A percentile compares a stretch with the other conserved stretches of the same genome.
Conservation (phyloP, 2,113 vertebrate species). For the Campylorhamphus procurvoides region DNA sequence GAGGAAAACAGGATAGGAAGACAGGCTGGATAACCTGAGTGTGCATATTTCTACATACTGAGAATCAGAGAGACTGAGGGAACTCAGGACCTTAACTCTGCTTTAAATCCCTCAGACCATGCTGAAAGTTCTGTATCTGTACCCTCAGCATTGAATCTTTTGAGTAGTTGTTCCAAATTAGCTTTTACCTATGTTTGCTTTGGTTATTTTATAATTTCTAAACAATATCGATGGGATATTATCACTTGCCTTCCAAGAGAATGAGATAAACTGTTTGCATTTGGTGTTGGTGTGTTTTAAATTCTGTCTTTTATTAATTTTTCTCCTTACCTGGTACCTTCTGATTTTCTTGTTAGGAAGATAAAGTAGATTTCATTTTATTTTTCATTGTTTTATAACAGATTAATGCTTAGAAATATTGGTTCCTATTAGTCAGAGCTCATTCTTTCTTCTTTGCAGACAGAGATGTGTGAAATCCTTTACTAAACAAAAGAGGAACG, state of each 20-base stretch:
- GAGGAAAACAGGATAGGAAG: too few relatives aligned
- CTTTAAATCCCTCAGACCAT: neutral
- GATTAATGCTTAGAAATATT: conserved; percentile 57
- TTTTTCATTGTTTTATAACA: conserved; percentile 35
- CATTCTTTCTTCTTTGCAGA: conserved; percentile 26
- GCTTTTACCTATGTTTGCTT: neutral
- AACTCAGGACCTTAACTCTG: neutral
- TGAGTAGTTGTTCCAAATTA: neutral
- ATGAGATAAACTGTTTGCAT: conserved; percentile 34
- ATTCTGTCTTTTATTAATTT: conserved; percentile 55
- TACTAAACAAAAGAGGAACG: conserved; percentile 61
- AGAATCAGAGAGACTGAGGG: neutral
- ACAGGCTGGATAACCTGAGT: neutral
- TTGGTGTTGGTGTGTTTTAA: conserved; percentile 34
- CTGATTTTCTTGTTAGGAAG: conserved; percentile 29
- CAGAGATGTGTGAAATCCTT: conserved; percentile 44
- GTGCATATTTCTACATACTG: neutral
- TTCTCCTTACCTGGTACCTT: conserved; percentile 41
- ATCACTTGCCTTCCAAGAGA: conserved; percentile 3
- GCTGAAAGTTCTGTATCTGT: neutral
- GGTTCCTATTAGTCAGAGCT: conserved; percentile 61
- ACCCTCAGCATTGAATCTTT: neutral
- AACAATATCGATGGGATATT: neutral
- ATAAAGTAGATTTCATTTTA: conserved; percentile 51
- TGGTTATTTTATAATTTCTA: neutral